These are phyloP conservation scores for Philhelius pedissequus DNA, from an alignment of 2,888 invertebrate genomes.

Conservation along the genomic window DNA sequence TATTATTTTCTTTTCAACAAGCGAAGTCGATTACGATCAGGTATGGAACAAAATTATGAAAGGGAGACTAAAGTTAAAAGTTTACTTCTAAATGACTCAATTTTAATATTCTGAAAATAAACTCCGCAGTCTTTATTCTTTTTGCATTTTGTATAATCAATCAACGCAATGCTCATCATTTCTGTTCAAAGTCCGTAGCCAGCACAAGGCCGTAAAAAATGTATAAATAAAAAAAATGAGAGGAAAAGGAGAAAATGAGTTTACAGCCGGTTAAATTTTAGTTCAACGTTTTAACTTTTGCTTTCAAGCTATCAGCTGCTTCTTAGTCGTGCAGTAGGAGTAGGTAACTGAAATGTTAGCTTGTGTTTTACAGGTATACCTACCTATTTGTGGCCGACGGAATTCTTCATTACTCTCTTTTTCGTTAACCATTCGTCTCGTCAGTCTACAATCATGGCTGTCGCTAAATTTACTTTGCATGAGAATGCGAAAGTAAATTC, in stretches of 20 bases:
- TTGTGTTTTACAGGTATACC: background rate
- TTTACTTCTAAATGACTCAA: conserved; percentile 33
- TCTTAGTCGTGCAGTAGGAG: conserved; percentile 7
- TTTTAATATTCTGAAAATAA: conserved; percentile 48
- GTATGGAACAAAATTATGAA: background rate
- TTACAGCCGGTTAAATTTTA: conserved; percentile 57
- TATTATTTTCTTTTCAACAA: background rate
- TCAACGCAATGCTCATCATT: conserved; percentile 33
- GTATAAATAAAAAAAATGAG: background rate
- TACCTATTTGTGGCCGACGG: conserved; percentile 37
- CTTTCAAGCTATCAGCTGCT: conserved; percentile 48
- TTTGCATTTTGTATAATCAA: conserved; percentile 20
- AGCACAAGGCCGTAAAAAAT: conserved; percentile 32
- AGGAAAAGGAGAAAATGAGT: conserved; percentile 55
- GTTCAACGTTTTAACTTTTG: conserved; percentile 65
- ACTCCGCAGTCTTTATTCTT: conserved; percentile 15
- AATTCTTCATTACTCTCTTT: conserved; percentile 49
- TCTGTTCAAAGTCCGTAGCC: conserved; percentile 39
- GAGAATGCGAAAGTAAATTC: conserved; percentile 66
- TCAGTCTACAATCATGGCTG: conserved; percentile 19
- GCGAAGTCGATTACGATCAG: background rate
- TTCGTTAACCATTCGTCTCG: conserved; percentile 10
- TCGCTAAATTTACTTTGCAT: conserved; percentile 58
- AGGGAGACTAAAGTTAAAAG: conserved; percentile 20
- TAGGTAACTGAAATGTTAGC: background rate